Evolutionary conservation across 2,797 vertebrate genomes (phyloP).

Genomic region (Lepidocolaptes lacrymiger): DNA sequence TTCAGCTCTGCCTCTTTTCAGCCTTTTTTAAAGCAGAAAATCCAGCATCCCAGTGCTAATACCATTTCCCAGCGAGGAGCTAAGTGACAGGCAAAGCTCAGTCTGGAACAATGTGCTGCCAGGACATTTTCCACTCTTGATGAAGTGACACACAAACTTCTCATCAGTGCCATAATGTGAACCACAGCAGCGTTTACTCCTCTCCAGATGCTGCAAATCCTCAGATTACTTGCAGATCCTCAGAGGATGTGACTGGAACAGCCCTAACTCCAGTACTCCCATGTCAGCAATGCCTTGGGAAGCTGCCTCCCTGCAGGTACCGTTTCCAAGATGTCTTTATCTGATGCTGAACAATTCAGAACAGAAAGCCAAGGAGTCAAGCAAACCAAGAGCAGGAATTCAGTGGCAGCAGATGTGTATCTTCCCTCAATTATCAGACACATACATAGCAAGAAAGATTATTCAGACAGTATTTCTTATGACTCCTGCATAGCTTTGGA

Average conservation of each 20-base stretch:
- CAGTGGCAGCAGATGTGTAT: neutral
- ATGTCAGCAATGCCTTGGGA: neutral
- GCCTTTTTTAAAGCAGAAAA: neutral
- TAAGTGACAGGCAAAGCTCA: neutral
- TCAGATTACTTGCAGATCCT: neutral
- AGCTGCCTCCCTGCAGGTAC: neutral
- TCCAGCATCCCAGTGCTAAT: neutral
- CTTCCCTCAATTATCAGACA: neutral
- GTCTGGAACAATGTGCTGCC: neutral
- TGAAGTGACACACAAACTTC: neutral
- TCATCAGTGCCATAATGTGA: neutral
- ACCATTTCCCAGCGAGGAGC: neutral
- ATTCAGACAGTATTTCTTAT: neutral
- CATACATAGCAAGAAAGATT: neutral
- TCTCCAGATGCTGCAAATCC: neutral
- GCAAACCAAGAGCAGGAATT: neutral
- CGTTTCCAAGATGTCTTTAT: neutral
- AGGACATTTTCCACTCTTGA: neutral
- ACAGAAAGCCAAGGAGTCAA: neutral
- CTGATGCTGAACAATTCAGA: neutral
- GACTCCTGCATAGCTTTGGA: neutral
- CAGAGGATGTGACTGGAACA: neutral
- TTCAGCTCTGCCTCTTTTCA: neutral
- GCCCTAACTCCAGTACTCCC: neutral
- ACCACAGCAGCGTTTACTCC: neutral